Conservation (phyloP, 2,888 invertebrate genomes). For the Drepanosiphum platanoidis region DNA sequence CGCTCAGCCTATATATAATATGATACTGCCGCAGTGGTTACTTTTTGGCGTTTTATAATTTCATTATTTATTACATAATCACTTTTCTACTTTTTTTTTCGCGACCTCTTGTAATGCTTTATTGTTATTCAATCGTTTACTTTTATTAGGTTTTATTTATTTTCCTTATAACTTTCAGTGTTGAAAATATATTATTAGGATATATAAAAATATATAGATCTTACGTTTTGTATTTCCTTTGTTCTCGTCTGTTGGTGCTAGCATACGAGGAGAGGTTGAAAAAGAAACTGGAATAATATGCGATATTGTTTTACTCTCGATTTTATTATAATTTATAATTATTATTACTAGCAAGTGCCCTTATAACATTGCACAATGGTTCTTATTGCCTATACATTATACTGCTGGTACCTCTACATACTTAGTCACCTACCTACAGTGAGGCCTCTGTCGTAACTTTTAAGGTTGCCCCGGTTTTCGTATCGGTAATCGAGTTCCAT, state of each 20-base stretch:
- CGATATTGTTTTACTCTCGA: conserved; percentile 9
- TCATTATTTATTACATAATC: conserved; percentile 27
- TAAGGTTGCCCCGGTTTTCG: conserved; percentile 38
- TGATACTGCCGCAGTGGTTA: not conserved
- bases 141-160: not conserved
- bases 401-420: not conserved
- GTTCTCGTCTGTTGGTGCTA: not conserved
- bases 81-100: not conserved
- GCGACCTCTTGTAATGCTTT: not conserved
- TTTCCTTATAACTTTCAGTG: not conserved
- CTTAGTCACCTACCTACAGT: not conserved
- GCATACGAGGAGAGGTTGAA: not conserved
- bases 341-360: conserved; percentile 39
- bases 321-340: no score
- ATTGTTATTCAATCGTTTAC: not conserved
- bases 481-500: conserved; percentile 15
- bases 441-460: conserved; percentile 47
- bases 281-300: not conserved
- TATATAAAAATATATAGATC: not conserved
- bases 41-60: conserved; percentile 10
- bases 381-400: conserved; percentile 21
- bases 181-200: no score
- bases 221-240: conserved; percentile 21
- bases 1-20: not conserved
- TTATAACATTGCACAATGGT: conserved; percentile 40